Percentiles rank a stretch among this genome's conserved stretches.
Conservation (phyloP, 2,888 invertebrate species). For the Odontothrips loti region DNA sequence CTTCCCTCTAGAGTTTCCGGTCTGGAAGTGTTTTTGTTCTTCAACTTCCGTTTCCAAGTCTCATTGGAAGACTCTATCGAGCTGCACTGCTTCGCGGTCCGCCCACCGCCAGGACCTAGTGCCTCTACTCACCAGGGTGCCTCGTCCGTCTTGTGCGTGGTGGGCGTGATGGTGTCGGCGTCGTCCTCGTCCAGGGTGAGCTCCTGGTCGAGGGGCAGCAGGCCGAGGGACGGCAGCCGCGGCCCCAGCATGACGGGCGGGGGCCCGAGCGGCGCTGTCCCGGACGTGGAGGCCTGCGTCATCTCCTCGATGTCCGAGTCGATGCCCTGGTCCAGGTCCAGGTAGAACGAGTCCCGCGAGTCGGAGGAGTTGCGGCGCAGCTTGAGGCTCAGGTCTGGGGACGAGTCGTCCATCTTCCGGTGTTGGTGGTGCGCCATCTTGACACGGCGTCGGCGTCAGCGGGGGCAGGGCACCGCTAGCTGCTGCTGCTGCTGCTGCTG, state of each 20-base stretch:
- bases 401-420: conserved; percentile 63
- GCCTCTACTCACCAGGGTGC: conserved; percentile 23
- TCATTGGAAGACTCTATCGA: too few relatives aligned
- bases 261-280: conserved; percentile 34
- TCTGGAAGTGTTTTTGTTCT: too few relatives aligned
- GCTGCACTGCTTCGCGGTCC: too few relatives aligned
- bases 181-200: conserved; percentile 29
- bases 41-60: too few relatives aligned
- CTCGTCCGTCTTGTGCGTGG: conserved; percentile 23
- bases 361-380: conserved; percentile 79
- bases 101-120: too few relatives aligned
- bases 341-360: conserved; percentile 82
- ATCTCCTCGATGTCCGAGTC: conserved; percentile 87
- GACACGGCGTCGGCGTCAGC: not conserved
- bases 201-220: conserved; percentile 30
- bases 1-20: too few relatives aligned
- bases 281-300: conserved; percentile 56
- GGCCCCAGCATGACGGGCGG: not conserved
- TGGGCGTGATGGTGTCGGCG: conserved; percentile 28
- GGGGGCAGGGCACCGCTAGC: not conserved
- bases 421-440: conserved; percentile 27
- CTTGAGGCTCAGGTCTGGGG: conserved; percentile 80
- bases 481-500: too few relatives aligned
- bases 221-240: conserved; percentile 27
- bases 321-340: conserved; percentile 85